Evolutionary conservation across 2,888 invertebrate genomes (phyloP), one percentile per base, ranked within the genome.

Genomic region (Pycnomerus fuliginosus): DNA sequence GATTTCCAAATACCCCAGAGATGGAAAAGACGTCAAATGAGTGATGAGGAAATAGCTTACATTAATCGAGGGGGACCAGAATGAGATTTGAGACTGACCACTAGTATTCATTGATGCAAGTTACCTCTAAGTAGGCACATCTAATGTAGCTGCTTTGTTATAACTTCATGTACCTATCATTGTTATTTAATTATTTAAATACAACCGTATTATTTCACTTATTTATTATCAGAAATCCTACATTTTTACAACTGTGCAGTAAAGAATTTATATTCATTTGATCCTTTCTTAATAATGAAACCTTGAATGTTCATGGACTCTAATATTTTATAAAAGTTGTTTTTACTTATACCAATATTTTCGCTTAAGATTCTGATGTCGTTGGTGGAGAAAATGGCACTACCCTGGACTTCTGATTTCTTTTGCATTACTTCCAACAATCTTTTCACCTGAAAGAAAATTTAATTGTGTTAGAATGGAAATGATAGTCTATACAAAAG

Each of bases 231-330:
- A 38, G 29, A 36, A 27, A n/a, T n/a, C n/a, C 27, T 35, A 36
- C 17, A 36, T 32, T 25, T 17, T 39, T 20, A 51, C 14, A 52
- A 48, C 45, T 58, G 51, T 15, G 56, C 56, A 34, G 55, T 59
- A 5, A 60, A 52, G 20, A 71, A 52, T 49, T 70, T 68, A 53
- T 68, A 72, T 16, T 49, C 62, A 47, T 61, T 59, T 8, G 52
- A 50, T 13, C 85, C 88, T 71, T 89, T 91, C 62, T 91, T 85
- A 51, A 96, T 74, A 51, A 96, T 74, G 72, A 84, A 87, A 5
- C 94, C 93, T 68, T 91, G 89, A 58, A 84, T 77, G 68, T 96
- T 95, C 55, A 95, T 78, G 20, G 84, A 80, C 53, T 84, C 81
- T 35, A 96, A 77, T 31, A 93, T 76, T 50, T 81, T 79, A 31